Percentiles rank a stretch among this genome's conserved stretches.
These are phyloP conservation scores for Dicrurus megarhynchus DNA, from an alignment of 2,113 vertebrate species.

Conservation along the genomic window DNA sequence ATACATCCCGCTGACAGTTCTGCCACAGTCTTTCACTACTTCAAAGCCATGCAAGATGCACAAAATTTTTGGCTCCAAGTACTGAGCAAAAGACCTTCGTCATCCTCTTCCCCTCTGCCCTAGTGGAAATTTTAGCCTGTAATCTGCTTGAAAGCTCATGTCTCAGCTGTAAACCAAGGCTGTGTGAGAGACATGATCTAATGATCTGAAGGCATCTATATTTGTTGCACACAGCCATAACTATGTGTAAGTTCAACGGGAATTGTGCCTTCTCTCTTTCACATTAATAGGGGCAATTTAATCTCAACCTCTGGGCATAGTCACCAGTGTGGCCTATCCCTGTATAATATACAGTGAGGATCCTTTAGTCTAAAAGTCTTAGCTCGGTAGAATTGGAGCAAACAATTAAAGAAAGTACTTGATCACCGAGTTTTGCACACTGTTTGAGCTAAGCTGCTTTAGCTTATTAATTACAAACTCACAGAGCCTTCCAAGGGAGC, in stretches of 20 bases:
- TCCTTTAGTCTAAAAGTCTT: not conserved
- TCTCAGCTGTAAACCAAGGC: not conserved
- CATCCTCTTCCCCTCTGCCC: not conserved
- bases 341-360: rapidly evolving
- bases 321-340: not conserved
- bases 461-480: slow-evolving; percentile 36
- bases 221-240: rapidly evolving
- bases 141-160: not conserved
- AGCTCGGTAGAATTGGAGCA: not conserved
- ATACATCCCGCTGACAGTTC: not conserved
- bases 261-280: not conserved
- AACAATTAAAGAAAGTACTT: not conserved
- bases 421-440: not conserved
- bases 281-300: not conserved
- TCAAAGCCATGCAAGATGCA: not conserved
- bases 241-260: rapidly evolving
- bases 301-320: not conserved
- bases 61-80: not conserved
- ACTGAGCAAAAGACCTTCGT: not conserved
- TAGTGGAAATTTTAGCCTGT: not conserved
- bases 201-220: not conserved
- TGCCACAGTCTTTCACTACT: not conserved
- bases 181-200: not conserved
- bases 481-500: not conserved
- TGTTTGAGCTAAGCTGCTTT: slow-evolving; percentile 28